phyloP scores from a whole-genome alignment of 2,113 vertebrate species.

The Tichodroma muraria region DNA sequence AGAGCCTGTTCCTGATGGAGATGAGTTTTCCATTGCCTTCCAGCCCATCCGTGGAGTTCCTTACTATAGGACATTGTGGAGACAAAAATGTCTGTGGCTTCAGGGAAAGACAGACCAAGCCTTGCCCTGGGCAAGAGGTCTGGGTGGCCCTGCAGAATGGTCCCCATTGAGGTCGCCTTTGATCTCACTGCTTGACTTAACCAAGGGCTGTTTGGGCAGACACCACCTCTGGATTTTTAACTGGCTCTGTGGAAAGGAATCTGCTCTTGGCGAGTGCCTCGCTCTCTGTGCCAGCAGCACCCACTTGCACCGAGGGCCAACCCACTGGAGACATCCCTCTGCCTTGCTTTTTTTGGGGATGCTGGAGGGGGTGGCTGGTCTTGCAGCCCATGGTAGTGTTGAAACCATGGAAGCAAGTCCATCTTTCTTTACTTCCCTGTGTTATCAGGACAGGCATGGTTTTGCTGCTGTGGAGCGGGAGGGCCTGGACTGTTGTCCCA shows the following conservation, averaged over 20 bases:
- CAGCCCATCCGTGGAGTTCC: background rate
- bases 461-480: background rate
- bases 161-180: background rate
- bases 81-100: background rate
- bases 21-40: background rate
- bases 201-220: background rate
- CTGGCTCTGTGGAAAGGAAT: background rate
- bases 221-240: background rate
- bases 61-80: background rate
- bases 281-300: accelerated
- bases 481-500: background rate
- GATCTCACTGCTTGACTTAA: background rate
- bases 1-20: background rate
- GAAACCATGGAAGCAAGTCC: background rate
- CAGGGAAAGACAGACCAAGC: background rate
- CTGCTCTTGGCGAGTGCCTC: background rate
- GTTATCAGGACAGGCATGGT: accelerated
- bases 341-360: background rate
- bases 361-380: background rate
- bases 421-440: background rate
- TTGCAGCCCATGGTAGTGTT: background rate
- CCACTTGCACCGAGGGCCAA: accelerated
- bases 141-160: background rate
- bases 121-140: background rate
- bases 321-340: background rate